Evolutionary conservation across 2,797 vertebrate genomes (phyloP).

Genomic region (Sorex maritimensis): DNA sequence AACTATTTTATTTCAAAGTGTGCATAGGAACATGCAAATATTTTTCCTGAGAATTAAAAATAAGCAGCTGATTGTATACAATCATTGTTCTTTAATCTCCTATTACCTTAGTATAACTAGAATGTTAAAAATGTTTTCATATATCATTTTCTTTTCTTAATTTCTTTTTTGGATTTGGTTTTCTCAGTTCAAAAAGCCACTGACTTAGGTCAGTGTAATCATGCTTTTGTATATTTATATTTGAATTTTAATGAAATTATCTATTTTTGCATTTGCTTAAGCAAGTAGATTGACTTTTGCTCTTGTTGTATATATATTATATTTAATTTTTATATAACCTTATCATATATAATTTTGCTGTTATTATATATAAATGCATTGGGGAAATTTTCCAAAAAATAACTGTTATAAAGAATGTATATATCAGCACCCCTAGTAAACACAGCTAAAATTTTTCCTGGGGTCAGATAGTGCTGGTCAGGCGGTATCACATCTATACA

Average conservation of each 20-base stretch:
- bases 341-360: neutral
- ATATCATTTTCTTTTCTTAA: neutral
- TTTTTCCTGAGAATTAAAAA: constrained; percentile 57
- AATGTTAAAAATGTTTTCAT: constrained; percentile 2
- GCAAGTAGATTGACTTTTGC: neutral
- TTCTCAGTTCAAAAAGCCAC: neutral
- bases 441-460: neutral
- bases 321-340: no score
- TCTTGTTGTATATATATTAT: neutral
- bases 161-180: neutral
- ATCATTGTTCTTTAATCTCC: constrained; percentile 52
- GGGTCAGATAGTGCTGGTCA: no score
- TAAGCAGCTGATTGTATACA: neutral
- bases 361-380: neutral
- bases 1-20: constrained; percentile 69
- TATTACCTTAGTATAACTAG: constrained; percentile 39
- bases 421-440: neutral
- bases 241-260: neutral
- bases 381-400: neutral
- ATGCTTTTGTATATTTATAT: neutral
- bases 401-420: neutral
- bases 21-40: constrained; percentile 42
- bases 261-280: neutral
- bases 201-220: neutral
- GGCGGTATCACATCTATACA: no score